Evolutionary conservation across 2,113 vertebrate species (phyloP).

Genomic region (Bubo blakistoni): DNA sequence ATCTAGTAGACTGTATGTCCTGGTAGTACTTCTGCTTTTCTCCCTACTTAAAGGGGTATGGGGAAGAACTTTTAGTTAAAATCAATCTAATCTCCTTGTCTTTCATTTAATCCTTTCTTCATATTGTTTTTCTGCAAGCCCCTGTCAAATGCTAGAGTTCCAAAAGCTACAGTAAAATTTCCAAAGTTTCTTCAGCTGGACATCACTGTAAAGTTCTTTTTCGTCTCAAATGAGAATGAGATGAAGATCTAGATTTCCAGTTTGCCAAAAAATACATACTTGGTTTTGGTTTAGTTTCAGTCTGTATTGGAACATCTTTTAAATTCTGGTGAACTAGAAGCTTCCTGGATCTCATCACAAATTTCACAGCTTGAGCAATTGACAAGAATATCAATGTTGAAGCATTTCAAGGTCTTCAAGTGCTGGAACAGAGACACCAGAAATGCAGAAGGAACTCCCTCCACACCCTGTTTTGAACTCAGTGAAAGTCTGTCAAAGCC

Average conservation of each 20-base stretch:
- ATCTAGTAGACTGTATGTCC: neutral
- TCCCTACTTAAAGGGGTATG: neutral
- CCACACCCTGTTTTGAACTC: neutral
- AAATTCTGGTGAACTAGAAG: neutral
- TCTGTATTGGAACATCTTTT: neutral
- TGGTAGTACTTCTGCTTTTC: neutral
- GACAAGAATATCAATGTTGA: neutral
- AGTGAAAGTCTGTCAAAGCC: neutral
- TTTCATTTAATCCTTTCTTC: neutral
- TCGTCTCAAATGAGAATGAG: neutral
- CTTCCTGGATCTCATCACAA: neutral
- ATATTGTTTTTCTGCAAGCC: neutral
- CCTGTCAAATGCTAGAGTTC: neutral
- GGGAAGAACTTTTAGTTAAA: neutral
- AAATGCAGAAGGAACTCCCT: neutral
- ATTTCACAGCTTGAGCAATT: neutral
- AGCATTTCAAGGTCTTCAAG: neutral
- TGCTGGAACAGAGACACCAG: neutral
- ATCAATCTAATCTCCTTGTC: neutral
- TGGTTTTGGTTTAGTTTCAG: neutral
- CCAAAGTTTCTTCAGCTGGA: neutral
- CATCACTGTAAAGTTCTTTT: neutral
- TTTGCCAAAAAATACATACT: neutral
- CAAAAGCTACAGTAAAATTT: neutral
- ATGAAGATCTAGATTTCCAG: neutral